phyloP scores from a whole-genome alignment of 2,797 vertebrate genomes.

The Melanogrammus aeglefinus region DNA sequence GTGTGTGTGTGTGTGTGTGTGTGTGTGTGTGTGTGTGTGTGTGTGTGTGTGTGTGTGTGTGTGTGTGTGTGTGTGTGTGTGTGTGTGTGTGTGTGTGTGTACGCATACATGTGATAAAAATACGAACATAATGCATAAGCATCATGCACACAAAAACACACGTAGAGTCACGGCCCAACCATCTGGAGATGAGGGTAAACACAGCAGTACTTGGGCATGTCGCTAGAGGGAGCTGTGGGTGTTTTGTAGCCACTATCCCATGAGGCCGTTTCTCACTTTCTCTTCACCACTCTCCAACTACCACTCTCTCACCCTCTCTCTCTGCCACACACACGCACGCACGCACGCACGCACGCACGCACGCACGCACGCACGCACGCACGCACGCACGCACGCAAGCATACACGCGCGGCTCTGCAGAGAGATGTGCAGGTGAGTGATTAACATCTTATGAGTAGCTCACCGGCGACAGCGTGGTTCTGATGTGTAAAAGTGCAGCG shows the following conservation, averaged over 20 bases:
- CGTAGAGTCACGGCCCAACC: not conserved
- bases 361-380: slow-evolving; percentile 16
- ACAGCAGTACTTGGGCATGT: not conserved
- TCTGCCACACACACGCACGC: not conserved
- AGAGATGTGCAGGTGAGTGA: slow-evolving; percentile 56
- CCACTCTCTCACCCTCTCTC: not conserved
- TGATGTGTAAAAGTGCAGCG: slow-evolving; percentile 47
- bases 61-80: not conserved
- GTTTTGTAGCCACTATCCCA: not conserved
- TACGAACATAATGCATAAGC: not conserved
- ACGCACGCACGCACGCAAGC: slow-evolving; percentile 12
- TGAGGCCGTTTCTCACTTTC: not conserved
- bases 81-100: not conserved
- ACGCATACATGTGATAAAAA: not conserved
- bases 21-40: not conserved
- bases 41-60: not conserved
- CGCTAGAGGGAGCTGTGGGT: slow-evolving; percentile 3
- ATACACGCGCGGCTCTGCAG: slow-evolving; percentile 28
- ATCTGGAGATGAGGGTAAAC: not conserved
- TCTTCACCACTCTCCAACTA: not conserved
- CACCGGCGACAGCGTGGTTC: slow-evolving; percentile 19
- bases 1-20: not conserved
- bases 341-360: not conserved
- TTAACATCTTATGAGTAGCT: slow-evolving; percentile 51
- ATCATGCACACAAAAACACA: not conserved